Evolutionary conservation across 2,113 vertebrate species (phyloP), one percentile per base, ranked within the genome.

Genomic region (Casuarius casuarius): DNA sequence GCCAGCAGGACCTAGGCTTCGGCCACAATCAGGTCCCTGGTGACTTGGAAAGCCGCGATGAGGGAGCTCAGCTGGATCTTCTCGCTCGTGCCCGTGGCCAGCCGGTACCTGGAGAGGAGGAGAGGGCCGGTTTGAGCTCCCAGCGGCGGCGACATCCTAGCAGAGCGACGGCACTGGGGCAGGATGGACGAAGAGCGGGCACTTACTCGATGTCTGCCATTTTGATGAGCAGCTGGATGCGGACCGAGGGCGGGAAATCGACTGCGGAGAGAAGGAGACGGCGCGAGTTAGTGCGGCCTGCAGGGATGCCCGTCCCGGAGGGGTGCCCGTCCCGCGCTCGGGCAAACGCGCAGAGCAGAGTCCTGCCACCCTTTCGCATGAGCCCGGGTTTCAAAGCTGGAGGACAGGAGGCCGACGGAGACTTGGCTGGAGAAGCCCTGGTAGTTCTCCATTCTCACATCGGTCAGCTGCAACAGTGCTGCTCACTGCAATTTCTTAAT

Each of bases 61-160:
- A 99, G 99, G 59, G 99, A 99, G 95, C 99, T 99, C 87, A 99
- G 98, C 98, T 99, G 99, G 91, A 99, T 99, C 98, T 99, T 99
- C 96, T 99, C 99, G 2, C 95, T 99, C 81, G 99, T 99, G 48
- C 99, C 99, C 5, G 98, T 98, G 7, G 99, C 98, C 46, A 99
- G 94, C 11, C 99, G 98, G 97, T 99, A 98, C 97, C 99, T 99
- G 87, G 78, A 58, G 91, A 42, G 84, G 63, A 49, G 22, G 18
- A 10, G 68, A 84, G 5, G n/a, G 44, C 58, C 78, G 13, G 12
- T 23, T 1, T 0, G 3, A 71, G 17, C 28, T 44, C 20, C 9
- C 65, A 31, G 11, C n/a, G 8, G 18, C 10, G 0, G 12, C 49
- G 0, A 9, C 3, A 5, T 10, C 71, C 48, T 5, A 1, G 10